Evolutionary conservation across 2,113 vertebrate genomes (phyloP), one percentile per base, ranked within the genome.

Genomic region (Rhabdornis inornatus): DNA sequence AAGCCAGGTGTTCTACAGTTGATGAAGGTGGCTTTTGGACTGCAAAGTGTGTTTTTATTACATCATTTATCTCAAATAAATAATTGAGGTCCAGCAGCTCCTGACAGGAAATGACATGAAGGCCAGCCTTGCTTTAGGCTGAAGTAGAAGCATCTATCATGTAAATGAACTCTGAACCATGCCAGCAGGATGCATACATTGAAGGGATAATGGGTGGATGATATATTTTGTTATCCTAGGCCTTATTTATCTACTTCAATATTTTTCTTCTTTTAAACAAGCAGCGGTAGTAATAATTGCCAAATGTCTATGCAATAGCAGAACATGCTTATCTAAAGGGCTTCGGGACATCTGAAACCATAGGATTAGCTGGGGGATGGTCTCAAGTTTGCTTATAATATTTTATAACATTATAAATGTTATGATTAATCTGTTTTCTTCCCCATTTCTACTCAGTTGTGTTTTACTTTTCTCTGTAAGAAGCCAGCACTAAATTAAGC

Each of bases 21-120:
- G 63, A 85, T 42, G 30, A 74, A 92, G 59, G 84, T 90, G 42
- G 77, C 23, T 94, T 92, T 87, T 91, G 81, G 69, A 56, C 69
- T 87, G n/a, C 81, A 84, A 95, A 94, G 50, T 94, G 50, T 95
- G 59, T 50, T 95, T 95, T 95, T 94, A 91, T 95, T 82, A 27
- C 84, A 92, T 92, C 89, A 79, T 97, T 96, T 95, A 91, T 96
- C 89, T 95, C 49, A 91, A 83, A 88, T 95, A 96, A 95, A 59
- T 96, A 96, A 95, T 87, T 75, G 84, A 83, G 53, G 89, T 91
- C 90, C 94, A 87, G 71, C 19, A 79, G 6, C 50, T 95, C 77
- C 66, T 90, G 91, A 77, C 84, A 94, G 84, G 82, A 92, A 97
- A 93, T 83, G 90, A 57, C 87, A 97, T 63, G 85, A 77, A 80